These are phyloP conservation scores for Bubo scandiacus DNA, from an alignment of 2,113 vertebrate species.

Conservation along the genomic window DNA sequence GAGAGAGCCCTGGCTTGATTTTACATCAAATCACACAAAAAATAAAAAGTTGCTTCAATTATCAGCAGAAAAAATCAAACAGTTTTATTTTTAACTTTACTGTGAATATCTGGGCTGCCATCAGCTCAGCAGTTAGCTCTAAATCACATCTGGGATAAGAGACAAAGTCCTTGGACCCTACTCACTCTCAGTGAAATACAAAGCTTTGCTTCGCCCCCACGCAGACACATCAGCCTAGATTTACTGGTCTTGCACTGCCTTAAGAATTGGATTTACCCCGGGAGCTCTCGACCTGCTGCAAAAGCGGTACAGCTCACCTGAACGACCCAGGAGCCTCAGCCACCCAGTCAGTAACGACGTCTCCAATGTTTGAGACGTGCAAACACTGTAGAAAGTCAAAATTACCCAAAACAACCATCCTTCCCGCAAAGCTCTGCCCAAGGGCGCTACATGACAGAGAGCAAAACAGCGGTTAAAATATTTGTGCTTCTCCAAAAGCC, in stretches of 20 bases:
- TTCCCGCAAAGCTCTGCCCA: not conserved
- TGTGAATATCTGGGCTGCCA: not conserved
- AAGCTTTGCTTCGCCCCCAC: not conserved
- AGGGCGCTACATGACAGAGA: not conserved
- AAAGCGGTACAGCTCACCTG: not conserved
- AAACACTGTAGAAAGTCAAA: not conserved
- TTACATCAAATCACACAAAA: not conserved
- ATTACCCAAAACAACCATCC: not conserved
- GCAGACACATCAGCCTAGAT: not conserved
- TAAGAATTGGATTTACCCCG: not conserved
- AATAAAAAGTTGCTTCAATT: not conserved
- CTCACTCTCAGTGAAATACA: not conserved
- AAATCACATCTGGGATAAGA: not conserved
- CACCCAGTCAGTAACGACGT: rapidly evolving
- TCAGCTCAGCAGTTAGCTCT: not conserved
- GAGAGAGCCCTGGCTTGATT: not conserved
- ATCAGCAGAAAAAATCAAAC: not conserved
- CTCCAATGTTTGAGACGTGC: not conserved
- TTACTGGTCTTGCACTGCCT: not conserved
- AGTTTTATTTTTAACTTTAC: not conserved
- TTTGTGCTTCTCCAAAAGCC: not conserved
- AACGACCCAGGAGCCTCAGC: not conserved
- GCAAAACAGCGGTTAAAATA: not conserved
- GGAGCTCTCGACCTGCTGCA: not conserved
- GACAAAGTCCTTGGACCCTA: not conserved